Percentiles rank a stretch among this genome's conserved stretches.
Evolutionary conservation across 1,140 invertebrate genomes (phyloP).

Genomic region (Drosophila setifemur): DNA sequence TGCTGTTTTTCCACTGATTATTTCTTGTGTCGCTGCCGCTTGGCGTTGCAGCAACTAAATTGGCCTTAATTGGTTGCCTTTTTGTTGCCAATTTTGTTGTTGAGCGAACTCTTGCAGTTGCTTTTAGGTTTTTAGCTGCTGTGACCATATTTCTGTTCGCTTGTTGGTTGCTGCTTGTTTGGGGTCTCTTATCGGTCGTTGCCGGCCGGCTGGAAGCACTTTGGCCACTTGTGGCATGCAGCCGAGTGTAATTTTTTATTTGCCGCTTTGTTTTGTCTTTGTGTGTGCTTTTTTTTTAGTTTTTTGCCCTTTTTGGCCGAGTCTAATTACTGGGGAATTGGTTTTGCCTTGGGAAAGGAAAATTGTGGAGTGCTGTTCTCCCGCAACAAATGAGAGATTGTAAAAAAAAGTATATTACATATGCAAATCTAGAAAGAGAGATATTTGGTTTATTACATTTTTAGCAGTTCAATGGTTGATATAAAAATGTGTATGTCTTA

Average conservation of each 20-base stretch:
- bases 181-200: slow-evolving; percentile 68
- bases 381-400: no score
- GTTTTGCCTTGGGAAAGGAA: slow-evolving; percentile 4
- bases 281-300: slow-evolving; percentile 6
- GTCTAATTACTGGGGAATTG: slow-evolving; percentile 23
- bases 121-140: slow-evolving; percentile 35
- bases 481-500: no score
- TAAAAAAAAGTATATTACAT: no score
- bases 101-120: slow-evolving; percentile 49
- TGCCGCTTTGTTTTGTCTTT: slow-evolving; percentile 9
- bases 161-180: slow-evolving; percentile 53
- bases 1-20: slow-evolving; percentile 65
- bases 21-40: slow-evolving; percentile 68
- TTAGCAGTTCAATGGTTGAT: no score
- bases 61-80: slow-evolving; percentile 77
- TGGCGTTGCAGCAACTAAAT: slow-evolving; percentile 75
- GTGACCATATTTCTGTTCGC: slow-evolving; percentile 58
- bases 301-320: slow-evolving; percentile 18
- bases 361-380: neutral
- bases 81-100: slow-evolving; percentile 53
- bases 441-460: no score
- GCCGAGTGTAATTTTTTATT: slow-evolving; percentile 29
- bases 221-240: slow-evolving; percentile 68
- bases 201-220: slow-evolving; percentile 62
- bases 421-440: no score